Conservation (phyloP, 2,888 invertebrate species). For the Hydraecia micacea region DNA sequence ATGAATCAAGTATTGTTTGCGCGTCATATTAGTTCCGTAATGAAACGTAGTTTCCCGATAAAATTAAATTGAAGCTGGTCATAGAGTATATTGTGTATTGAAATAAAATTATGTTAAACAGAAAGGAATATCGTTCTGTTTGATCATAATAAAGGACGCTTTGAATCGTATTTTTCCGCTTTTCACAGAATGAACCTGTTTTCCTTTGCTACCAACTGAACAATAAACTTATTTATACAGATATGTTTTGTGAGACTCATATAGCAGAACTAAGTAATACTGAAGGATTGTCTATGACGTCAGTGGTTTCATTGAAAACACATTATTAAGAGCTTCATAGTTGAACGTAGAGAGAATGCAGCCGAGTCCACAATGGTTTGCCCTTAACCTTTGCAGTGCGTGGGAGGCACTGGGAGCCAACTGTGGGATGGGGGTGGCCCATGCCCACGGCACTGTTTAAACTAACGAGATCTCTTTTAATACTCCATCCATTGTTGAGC, state of each 20-base stretch:
- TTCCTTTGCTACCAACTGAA: conserved; percentile 8
- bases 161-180: conserved; percentile 22
- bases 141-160: conserved; percentile 12
- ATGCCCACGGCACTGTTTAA: conserved; percentile 76
- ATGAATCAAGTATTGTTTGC: conserved; percentile 61
- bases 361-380: conserved; percentile 73
- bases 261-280: conserved; percentile 36
- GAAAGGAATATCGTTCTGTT: conserved; percentile 16
- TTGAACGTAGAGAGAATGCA: conserved; percentile 72
- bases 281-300: conserved; percentile 48
- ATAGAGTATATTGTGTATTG: background rate
- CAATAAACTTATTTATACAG: background rate
- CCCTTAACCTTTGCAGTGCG: conserved; percentile 82
- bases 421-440: conserved; percentile 54
- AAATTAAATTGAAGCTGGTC: conserved; percentile 13
- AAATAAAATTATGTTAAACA: conserved; percentile 5
- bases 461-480: conserved; percentile 84
- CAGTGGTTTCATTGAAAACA: conserved; percentile 64
- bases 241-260: conserved; percentile 38
- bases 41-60: conserved; percentile 31
- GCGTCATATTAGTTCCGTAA: conserved; percentile 47
- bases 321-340: conserved; percentile 66
- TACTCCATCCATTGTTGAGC: conserved; percentile 78
- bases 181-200: conserved; percentile 8
- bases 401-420: conserved; percentile 67